Conservation (phyloP, 1,140 invertebrate species). For the Zaprionus inermis region DNA sequence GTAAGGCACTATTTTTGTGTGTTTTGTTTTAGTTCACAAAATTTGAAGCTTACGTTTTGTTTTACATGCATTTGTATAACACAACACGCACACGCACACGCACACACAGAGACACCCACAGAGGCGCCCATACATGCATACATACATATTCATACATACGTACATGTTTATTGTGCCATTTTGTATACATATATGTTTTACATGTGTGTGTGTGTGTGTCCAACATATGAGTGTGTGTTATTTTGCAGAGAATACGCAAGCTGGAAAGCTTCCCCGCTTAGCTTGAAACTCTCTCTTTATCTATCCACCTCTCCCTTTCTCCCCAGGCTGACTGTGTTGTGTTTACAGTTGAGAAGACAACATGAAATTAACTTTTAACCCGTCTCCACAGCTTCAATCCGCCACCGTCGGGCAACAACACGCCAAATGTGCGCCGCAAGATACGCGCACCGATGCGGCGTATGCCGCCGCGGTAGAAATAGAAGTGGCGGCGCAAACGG, state of each 20-base stretch:
- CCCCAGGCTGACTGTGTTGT: neutral
- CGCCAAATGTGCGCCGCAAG: conserved; percentile 66
- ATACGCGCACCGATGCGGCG: conserved; percentile 61
- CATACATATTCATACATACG: conserved; percentile 27
- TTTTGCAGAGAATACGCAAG: neutral
- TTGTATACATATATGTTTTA: neutral
- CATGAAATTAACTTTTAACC: neutral
- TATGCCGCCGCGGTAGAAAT: conserved; percentile 67
- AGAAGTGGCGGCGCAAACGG: conserved; percentile 46
- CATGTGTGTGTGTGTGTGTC: conserved; percentile 27
- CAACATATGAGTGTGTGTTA: neutral
- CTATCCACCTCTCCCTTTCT: conserved; percentile 9
- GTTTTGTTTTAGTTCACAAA: conserved; percentile 15
- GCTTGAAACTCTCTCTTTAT: conserved; percentile 8
- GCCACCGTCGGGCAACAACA: conserved; percentile 46
- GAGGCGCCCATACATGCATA: conserved; percentile 16
- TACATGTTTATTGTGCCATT: conserved; percentile 11
- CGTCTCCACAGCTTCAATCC: conserved; percentile 65
- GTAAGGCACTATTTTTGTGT: conserved; percentile 16
- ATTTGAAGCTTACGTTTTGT: neutral
- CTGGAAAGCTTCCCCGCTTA: neutral
- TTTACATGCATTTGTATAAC: neutral
- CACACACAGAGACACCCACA: conserved; percentile 18
- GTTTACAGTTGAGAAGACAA: neutral
- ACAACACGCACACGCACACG: conserved; percentile 3